Evolutionary conservation across 2,888 invertebrate genomes (phyloP).

Genomic region (Calephelis perditalis): DNA sequence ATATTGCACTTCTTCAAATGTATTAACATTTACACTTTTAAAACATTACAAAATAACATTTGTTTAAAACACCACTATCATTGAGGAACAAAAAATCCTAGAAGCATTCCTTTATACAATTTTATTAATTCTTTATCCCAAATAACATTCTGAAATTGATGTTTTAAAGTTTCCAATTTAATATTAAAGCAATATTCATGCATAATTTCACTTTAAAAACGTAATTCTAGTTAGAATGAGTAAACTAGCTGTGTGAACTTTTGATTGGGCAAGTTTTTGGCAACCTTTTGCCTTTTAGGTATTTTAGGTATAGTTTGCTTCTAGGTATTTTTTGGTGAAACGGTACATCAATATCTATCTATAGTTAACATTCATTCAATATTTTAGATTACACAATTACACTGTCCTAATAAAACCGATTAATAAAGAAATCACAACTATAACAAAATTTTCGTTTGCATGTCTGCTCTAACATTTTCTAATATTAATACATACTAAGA

Average conservation of each 20-base stretch:
- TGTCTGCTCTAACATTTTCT: neutral
- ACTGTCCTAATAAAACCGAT: slow-evolving; percentile 3
- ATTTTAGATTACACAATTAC: neutral
- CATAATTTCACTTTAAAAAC: no score
- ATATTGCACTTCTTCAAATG: neutral
- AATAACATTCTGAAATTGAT: no score
- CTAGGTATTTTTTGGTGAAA: neutral
- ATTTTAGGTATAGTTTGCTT: no score
- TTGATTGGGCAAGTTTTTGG: no score
- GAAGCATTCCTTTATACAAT: no score
- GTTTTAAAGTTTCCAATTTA: no score
- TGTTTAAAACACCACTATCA: neutral
- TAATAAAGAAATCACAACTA: slow-evolving; percentile 1
- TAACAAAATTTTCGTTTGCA: neutral
- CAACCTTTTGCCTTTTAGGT: no score
- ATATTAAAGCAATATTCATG: no score
- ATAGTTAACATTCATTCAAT: neutral
- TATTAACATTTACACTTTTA: slow-evolving; percentile 1
- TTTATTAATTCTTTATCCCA: no score
- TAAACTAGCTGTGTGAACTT: no score
- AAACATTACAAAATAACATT: neutral
- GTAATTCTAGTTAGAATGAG: no score
- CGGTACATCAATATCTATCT: neutral
- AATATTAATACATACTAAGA: neutral
- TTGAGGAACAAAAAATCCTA: no score